A percentile compares a stretch with the other conserved stretches of the same genome.
Conservation (phyloP, 64 coral and sea anemone genomes). For the Acropora tenuis region DNA sequence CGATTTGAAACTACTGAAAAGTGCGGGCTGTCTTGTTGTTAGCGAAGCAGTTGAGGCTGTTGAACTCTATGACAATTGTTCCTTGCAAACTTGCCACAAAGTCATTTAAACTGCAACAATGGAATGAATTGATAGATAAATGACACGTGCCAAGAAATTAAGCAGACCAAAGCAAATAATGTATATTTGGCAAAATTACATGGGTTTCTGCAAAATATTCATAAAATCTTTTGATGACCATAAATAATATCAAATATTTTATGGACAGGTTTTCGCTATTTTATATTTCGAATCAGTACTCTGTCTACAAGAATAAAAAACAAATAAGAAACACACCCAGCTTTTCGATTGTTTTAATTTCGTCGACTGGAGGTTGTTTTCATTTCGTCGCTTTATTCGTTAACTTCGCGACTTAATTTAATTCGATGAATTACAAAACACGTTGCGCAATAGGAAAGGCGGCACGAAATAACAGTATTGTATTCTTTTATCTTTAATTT, state of each 20-base stretch:
- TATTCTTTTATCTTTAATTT: not conserved
- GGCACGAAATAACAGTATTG: not conserved
- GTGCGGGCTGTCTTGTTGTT: no score
- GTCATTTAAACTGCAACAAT: conserved; percentile 23
- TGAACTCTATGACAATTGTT: not conserved
- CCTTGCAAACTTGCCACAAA: conserved; percentile 4
- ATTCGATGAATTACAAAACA: not conserved
- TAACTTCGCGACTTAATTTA: not conserved
- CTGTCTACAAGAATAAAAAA: not conserved
- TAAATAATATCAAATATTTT: not conserved
- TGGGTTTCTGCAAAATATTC: not conserved
- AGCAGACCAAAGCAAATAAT: conserved; percentile 42
- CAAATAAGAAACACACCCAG: no score
- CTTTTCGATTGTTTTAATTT: not conserved
- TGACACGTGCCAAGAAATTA: conserved; percentile 46
- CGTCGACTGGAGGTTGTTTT: not conserved
- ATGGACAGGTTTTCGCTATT: not conserved
- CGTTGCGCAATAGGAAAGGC: not conserved
- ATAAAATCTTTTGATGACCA: not conserved
- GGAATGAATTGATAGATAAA: conserved; percentile 33
- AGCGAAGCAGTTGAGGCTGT: not conserved
- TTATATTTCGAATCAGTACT: not conserved
- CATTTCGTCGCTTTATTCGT: not conserved
- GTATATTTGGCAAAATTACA: conserved; percentile 16
- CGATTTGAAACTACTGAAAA: no score